Evolutionary conservation across 2,888 invertebrate species (phyloP), one percentile per base, ranked within the genome.

Genomic region (Cerastoderma edule): DNA sequence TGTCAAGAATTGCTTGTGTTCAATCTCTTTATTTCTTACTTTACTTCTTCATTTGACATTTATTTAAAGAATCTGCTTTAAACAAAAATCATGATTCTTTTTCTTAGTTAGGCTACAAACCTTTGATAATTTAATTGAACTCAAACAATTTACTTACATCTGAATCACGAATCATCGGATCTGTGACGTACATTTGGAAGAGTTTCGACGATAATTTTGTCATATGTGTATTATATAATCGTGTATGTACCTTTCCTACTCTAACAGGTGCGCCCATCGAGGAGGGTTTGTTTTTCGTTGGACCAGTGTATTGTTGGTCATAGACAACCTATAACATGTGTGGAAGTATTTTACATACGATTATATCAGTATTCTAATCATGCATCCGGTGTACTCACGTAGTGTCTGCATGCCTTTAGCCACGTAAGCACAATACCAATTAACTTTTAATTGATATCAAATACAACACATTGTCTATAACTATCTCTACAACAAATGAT

Each of bases 221-320:
- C n/a, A n/a, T n/a, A n/a, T n/a, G n/a, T n/a, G n/a, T n/a, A n/a
- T n/a, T n/a, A n/a, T n/a, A n/a, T n/a, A n/a, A n/a, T n/a, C n/a
- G n/a, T n/a, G 1, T 16, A 32, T 33, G 27, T 24, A 46, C 64
- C 10, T 35, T 66, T 66, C 50, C 48, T 32, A 4, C 50, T 28
- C 30, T 28, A n/a, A 68, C 68, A 68, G 68, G 68, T 68, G 68
- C 68, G 27, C 57, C 39, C 24, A 22, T 4, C 8, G 68, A 68
- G 39, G 68, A 68, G 46, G 68, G 68, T 4, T 46, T 30, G 28
- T 57, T 30, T 30, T 57, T 30, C 30, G 54, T 77, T 19, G 77
- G 77, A 60, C 77, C 77, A 13, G 63, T 77, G 39, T 56, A 48
- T 35, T 77, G 77, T 66, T 54, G 32, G 56, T 32, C 22, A 32